Conservation (phyloP, 2,113 vertebrate species). For the Tor tambroides region DNA sequence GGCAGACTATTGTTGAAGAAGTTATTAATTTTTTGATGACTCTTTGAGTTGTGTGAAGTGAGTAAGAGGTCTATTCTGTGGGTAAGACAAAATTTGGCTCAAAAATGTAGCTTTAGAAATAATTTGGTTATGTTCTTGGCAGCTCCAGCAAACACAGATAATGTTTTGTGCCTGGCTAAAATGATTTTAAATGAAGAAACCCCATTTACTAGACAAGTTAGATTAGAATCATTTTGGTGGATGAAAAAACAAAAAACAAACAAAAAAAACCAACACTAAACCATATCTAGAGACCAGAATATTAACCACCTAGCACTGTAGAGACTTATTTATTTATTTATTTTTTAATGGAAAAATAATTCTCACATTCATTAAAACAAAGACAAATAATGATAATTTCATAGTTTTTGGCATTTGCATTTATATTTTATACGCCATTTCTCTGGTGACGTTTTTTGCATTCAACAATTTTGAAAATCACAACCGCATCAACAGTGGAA, state of each 20-base stretch:
- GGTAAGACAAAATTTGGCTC: neutral
- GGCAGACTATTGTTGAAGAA: neutral
- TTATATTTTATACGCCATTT: too few relatives aligned
- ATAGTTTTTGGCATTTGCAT: too few relatives aligned
- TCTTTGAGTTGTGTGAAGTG: neutral
- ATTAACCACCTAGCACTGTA: too few relatives aligned
- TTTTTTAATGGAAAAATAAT: too few relatives aligned
- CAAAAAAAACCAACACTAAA: too few relatives aligned
- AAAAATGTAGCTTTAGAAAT: slow-evolving; percentile 4
- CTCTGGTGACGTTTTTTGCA: too few relatives aligned
- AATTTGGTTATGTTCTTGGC: slow-evolving; percentile 23
- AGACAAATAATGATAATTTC: too few relatives aligned
- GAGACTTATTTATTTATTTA: too few relatives aligned
- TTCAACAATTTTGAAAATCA: neutral
- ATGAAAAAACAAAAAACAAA: too few relatives aligned
- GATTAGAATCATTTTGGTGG: too few relatives aligned
- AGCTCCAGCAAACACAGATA: neutral
- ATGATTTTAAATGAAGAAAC: neutral
- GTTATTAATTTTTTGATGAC: slow-evolving; percentile 7
- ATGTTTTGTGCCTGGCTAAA: neutral
- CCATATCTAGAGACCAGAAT: too few relatives aligned
- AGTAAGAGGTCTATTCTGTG: neutral
- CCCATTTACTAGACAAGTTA: neutral
- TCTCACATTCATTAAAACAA: too few relatives aligned
- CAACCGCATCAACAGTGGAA: neutral